Evolutionary conservation across 2,113 vertebrate genomes (phyloP).

Genomic region (Silurus glanis): DNA sequence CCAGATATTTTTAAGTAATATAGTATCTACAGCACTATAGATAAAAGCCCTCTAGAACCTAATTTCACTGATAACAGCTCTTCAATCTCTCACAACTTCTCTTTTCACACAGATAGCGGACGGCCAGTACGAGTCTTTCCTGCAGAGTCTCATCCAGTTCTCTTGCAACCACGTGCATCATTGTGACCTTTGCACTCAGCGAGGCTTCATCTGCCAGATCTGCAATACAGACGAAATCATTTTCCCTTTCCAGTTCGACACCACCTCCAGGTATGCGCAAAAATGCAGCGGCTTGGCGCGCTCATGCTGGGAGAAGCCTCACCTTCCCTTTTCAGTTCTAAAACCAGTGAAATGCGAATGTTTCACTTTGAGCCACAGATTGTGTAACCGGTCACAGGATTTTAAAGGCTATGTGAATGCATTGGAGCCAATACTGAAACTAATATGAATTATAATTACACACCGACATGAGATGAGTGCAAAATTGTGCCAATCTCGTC

Average conservation of each 20-base stretch:
- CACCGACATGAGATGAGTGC: neutral
- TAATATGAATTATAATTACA: neutral
- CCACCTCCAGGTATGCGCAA: conserved; percentile 78
- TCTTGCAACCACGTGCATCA: conserved; percentile 84
- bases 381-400: neutral
- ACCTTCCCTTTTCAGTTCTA: neutral
- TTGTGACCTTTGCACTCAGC: conserved; percentile 92
- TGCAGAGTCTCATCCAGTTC: conserved; percentile 75
- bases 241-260: conserved; percentile 93
- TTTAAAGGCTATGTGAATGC: too few species aligned
- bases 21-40: too few species aligned
- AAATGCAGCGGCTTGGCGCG: too few species aligned
- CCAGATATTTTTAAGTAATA: too few species aligned
- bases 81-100: neutral
- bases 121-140: conserved; percentile 74
- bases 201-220: conserved; percentile 93
- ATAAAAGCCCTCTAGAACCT: too few species aligned
- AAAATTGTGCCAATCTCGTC: too few species aligned
- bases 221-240: conserved; percentile 84
- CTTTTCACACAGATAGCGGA: conserved; percentile 78
- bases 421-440: neutral
- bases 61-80: neutral
- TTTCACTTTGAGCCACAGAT: conserved; percentile 1
- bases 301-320: neutral
- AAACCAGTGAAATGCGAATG: neutral